A percentile compares a stretch with the other conserved stretches of the same genome.
phyloP scores from a whole-genome alignment of 2,797 vertebrate species.

The Myotis pilosus region DNA sequence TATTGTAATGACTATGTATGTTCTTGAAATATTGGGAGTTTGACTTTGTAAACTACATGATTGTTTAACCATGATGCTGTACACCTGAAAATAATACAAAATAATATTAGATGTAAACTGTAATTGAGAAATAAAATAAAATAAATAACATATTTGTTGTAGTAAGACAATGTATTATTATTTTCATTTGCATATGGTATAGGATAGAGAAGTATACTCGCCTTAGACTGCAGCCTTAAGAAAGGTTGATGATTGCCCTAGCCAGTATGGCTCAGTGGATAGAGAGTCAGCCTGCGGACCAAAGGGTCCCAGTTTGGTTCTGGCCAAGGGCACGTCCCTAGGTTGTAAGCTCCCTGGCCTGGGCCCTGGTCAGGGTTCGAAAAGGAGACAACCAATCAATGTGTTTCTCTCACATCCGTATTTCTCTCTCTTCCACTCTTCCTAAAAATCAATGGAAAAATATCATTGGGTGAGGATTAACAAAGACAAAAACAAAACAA shows the following conservation, averaged over 20 bases:
- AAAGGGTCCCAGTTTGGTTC: too few relatives aligned
- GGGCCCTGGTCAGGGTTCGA: too few relatives aligned
- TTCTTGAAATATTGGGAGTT: neutral
- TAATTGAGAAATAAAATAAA: neutral
- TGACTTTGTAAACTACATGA: neutral
- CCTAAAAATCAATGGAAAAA: too few relatives aligned
- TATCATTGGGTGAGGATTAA: too few relatives aligned
- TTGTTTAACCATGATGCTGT: neutral
- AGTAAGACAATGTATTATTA: neutral
- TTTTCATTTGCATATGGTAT: neutral
- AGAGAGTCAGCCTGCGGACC: too few relatives aligned
- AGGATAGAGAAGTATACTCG: neutral
- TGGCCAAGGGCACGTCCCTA: too few relatives aligned
- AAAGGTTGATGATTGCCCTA: neutral
- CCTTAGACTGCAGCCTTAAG: neutral
- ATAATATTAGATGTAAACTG: neutral
- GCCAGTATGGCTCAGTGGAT: too few relatives aligned
- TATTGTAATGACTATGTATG: neutral
- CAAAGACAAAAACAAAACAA: too few relatives aligned
- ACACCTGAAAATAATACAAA: neutral
- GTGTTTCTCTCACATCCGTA: too few relatives aligned
- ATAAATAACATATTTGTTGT: constrained; percentile 10
- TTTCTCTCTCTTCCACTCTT: too few relatives aligned
- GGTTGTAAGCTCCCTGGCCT: too few relatives aligned
- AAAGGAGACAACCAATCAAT: too few relatives aligned